Evolutionary conservation across 2,113 vertebrate species (phyloP).

Genomic region (Platichthys stellatus): DNA sequence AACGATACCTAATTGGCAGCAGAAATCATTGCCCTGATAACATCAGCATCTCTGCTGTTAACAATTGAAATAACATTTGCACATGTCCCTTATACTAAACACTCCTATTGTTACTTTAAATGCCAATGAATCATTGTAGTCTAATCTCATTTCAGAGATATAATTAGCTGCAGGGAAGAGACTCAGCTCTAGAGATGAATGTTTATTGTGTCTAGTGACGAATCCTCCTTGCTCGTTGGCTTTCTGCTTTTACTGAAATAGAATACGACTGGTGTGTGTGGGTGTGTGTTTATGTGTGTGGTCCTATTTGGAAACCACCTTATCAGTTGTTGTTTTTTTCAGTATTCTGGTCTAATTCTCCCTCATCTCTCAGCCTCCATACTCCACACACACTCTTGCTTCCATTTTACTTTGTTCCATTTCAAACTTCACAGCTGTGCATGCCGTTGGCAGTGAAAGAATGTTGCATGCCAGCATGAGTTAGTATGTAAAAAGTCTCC

Average conservation of each 20-base stretch:
- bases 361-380: not conserved
- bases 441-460: conserved; percentile 3
- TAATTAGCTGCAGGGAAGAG: conserved; percentile 30
- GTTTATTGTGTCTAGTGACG: conserved; percentile 7
- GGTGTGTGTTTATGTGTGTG: conserved; percentile 3
- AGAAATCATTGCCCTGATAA: not conserved
- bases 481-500: not conserved
- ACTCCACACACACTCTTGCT: not conserved
- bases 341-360: not conserved
- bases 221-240: not conserved
- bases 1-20: not conserved
- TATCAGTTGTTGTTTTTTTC: not conserved
- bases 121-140: not conserved
- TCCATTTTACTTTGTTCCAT: not conserved
- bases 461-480: conserved; percentile 15
- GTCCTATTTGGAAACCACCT: conserved; percentile 9
- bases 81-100: not conserved
- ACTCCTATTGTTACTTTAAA: not conserved
- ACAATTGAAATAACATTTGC: not conserved
- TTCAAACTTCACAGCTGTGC: not conserved
- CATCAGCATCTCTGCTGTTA: not conserved
- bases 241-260: conserved; percentile 9
- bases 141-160: conserved; percentile 21
- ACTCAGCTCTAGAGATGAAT: not conserved
- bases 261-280: conserved; percentile 16